Base-by-base conservation (phyloP, 2,888 invertebrate species). In the Geophilus truncorum region DNA sequence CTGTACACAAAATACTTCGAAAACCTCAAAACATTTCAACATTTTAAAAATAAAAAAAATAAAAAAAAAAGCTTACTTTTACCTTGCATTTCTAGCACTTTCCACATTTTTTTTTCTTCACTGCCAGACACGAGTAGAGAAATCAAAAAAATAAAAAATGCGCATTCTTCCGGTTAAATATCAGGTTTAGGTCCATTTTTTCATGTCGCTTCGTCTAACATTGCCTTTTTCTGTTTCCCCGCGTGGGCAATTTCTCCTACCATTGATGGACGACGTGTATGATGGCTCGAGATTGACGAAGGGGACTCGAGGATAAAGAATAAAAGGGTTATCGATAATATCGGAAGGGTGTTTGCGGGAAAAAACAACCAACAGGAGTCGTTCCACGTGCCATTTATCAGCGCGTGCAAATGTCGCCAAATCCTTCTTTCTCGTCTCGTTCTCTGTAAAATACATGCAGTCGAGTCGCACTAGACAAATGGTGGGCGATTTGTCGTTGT, bases 321-420 rank as follows among this genome's bases (percentile, higher is more conserved):
- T 6, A 45, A 45, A 45, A 45, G 32, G 32, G 25, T 70, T 70
- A 28, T 70, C 70, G 70, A 70, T 70, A 70, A 70, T 70, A 70
- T 70, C 70, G 70, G 28, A 7, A 40, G 40, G 40, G 40, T 40
- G 40, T 15, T 32, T 40, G 40, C 15, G 40, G 18, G 18, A 51
- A 18, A 51, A 18, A 51, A 51, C 70, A 70, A 70, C 12, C 70
- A 70, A 28, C 51, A 51, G 12, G 70, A 70, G 70, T 70, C 25
- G 70, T 70, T 70, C 12, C 28, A 70, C 70, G 70, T 70, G 70
- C 70, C 70, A 70, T 70, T 70, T 28, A n/a, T 70, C 70, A 70
- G 28, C 7, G 28, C 28, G 25, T n/a, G 51, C 51, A 51, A 51
- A 28, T 70, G 70, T 45, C 6, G 45, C n/a, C 6, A 45, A 45